Percentiles rank a stretch among this genome's conserved stretches.
Evolutionary conservation across 2,888 invertebrate genomes (phyloP).

Genomic region (Helicoverpa assulta): DNA sequence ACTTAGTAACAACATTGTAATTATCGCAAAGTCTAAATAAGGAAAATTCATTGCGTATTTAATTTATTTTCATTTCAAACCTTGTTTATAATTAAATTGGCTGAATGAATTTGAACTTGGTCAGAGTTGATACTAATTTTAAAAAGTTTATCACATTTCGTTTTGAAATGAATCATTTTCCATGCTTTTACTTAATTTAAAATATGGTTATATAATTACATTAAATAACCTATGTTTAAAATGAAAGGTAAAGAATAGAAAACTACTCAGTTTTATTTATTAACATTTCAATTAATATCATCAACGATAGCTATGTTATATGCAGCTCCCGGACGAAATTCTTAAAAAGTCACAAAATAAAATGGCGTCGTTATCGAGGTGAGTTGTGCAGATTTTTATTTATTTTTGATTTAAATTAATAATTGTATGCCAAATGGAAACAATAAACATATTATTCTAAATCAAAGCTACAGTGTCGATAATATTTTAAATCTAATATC

Average conservation of each 20-base stretch:
- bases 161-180: constrained; percentile 22
- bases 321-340: constrained; percentile 33
- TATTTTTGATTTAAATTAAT: constrained; percentile 20
- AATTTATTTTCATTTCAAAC: constrained; percentile 1
- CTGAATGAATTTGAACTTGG: constrained; percentile 38
- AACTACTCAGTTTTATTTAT: too few species aligned
- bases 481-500: not conserved
- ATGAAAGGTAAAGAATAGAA: too few species aligned
- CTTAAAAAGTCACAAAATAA: constrained; percentile 57
- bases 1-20: not conserved
- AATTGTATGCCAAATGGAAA: not conserved
- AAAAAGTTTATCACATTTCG: constrained; percentile 14
- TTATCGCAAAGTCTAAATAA: not conserved
- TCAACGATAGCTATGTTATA: not conserved
- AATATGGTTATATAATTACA: not conserved
- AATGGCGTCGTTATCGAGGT: constrained; percentile 88
- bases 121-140: not conserved
- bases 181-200: not conserved
- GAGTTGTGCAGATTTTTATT: constrained; percentile 61
- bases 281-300: not conserved
- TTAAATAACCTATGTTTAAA: too few species aligned
- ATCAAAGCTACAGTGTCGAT: not conserved
- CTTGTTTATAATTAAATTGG: constrained; percentile 10
- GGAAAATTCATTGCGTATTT: not conserved
- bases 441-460: not conserved